phyloP scores from a whole-genome alignment of 1,140 invertebrate species.

The Sarcophaga peregrina region DNA sequence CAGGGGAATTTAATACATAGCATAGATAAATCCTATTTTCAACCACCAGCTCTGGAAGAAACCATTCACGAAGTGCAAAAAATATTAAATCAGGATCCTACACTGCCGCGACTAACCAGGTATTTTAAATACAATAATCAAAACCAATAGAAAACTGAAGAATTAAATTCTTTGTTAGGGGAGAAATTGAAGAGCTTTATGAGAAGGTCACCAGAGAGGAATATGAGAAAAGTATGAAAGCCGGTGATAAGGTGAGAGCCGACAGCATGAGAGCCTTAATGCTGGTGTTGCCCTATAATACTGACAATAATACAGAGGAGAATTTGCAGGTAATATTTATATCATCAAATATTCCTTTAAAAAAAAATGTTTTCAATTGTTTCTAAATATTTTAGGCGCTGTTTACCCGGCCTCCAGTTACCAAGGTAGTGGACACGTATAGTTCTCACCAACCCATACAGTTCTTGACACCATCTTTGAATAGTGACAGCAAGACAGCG shows the following conservation, averaged over 20 bases:
- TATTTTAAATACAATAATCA: constrained; percentile 45
- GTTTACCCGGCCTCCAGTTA: constrained; percentile 62
- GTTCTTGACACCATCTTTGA: constrained; percentile 58
- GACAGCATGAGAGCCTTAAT: constrained; percentile 70
- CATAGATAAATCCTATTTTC: background rate
- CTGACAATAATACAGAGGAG: constrained; percentile 66
- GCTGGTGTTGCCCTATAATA: constrained; percentile 71
- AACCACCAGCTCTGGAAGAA: constrained; percentile 54
- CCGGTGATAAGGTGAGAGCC: constrained; percentile 65
- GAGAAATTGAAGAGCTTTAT: constrained; percentile 71
- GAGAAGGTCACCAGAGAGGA: constrained; percentile 69
- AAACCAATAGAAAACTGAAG: background rate
- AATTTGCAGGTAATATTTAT: constrained; percentile 55
- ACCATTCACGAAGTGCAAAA: constrained; percentile 72
- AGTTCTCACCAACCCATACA: constrained; percentile 59
- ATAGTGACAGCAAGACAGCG: constrained; percentile 49
- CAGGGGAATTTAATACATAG: constrained; percentile 10
- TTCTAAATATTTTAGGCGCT: constrained; percentile 51
- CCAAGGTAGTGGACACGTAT: constrained; percentile 61
- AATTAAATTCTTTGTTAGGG: constrained; percentile 50
- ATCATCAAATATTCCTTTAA: background rate
- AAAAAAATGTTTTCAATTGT: constrained; percentile 11
- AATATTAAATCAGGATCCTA: constrained; percentile 68
- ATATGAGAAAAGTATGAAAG: constrained; percentile 61
- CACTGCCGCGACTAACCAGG: constrained; percentile 68